A percentile compares a stretch with the other conserved stretches of the same genome.
Evolutionary conservation across 2,113 vertebrate species (phyloP).

Genomic region (Labeo catla): DNA sequence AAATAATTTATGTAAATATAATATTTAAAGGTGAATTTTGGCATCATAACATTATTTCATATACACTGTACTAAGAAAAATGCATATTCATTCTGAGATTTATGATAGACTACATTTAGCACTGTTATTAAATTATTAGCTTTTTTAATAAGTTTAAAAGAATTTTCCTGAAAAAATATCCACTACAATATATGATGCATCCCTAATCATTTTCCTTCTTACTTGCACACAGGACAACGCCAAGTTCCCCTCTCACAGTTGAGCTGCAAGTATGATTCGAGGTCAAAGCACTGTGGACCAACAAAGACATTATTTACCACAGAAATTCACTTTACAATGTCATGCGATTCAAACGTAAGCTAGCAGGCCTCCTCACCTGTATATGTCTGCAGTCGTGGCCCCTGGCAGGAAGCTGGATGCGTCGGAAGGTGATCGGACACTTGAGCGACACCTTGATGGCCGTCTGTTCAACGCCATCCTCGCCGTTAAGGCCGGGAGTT

Average conservation of each 20-base stretch:
- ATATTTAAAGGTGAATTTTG: background rate
- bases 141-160: background rate
- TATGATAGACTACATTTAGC: background rate
- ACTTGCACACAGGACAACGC: constrained; percentile 84
- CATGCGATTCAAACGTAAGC: background rate
- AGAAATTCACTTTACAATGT: background rate
- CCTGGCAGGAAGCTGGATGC: constrained; percentile 93
- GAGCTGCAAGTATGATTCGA: constrained; percentile 87
- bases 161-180: background rate
- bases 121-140: background rate
- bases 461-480: constrained; percentile 94
- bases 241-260: constrained; percentile 84
- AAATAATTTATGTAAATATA: background rate
- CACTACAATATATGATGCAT: background rate
- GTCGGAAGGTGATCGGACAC: constrained; percentile 95
- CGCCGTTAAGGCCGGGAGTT: constrained; percentile 89
- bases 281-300: constrained; percentile 82
- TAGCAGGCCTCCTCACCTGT: constrained; percentile 77
- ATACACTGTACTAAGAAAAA: background rate
- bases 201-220: constrained; percentile 15
- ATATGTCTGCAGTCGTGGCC: constrained; percentile 95
- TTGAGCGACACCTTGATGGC: constrained; percentile 97
- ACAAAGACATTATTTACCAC: background rate
- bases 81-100: background rate
- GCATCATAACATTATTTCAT: background rate